Conservation (phyloP, 2,888 invertebrate species). For the Chrysomela aeneicollis region DNA sequence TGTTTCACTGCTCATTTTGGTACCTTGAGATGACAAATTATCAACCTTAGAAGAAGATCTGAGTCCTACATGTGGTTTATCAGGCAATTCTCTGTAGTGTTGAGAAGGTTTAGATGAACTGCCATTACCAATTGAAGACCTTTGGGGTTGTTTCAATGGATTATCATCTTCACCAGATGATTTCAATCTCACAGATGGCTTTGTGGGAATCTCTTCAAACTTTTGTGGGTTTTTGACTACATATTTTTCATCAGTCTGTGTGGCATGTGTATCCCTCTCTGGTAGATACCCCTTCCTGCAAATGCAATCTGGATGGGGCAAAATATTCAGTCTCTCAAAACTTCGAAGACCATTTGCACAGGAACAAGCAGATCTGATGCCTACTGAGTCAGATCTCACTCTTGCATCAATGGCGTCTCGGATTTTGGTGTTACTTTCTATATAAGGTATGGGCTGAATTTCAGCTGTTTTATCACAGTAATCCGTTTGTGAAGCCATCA, state of each 20-base stretch:
- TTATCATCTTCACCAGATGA: slow-evolving; percentile 4
- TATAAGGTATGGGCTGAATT: slow-evolving; percentile 26
- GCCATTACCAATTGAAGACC: not conserved
- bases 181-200: slow-evolving; percentile 45
- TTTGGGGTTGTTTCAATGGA: not conserved
- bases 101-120: slow-evolving; percentile 6
- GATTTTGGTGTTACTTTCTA: slow-evolving; percentile 33
- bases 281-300: not conserved
- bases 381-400: not conserved
- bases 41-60: slow-evolving; percentile 12
- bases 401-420: slow-evolving; percentile 31
- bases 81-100: not conserved
- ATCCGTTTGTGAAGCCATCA: slow-evolving; percentile 39
- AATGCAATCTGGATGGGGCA: slow-evolving; percentile 5
- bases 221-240: not conserved
- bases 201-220: slow-evolving; percentile 43
- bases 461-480: slow-evolving; percentile 40
- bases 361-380: slow-evolving; percentile 17
- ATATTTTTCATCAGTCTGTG: not conserved
- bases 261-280: slow-evolving; percentile 9
- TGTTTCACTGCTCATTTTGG: slow-evolving; percentile 13
- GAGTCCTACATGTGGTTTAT: slow-evolving; percentile 11
- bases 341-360: slow-evolving; percentile 6
- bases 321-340: slow-evolving; percentile 4
- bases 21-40: slow-evolving; percentile 6